These are phyloP conservation scores for Scartelaos histophorus DNA, from an alignment of 2,113 vertebrate species.

Conservation along the genomic window DNA sequence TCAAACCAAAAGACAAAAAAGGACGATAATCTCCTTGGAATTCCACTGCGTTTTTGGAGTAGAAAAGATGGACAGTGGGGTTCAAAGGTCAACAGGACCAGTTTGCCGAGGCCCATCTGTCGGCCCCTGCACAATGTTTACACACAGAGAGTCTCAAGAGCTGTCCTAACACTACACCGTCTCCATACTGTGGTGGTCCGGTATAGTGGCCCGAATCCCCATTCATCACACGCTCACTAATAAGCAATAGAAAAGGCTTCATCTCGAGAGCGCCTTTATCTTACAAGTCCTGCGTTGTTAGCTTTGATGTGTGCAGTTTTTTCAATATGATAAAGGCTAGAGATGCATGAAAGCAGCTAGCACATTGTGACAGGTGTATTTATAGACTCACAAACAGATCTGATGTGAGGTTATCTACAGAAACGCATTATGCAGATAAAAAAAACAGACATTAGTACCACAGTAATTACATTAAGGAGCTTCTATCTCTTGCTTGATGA, in stretches of 20 bases:
- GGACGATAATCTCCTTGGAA: constrained; percentile 77
- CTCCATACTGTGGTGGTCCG: constrained; percentile 60
- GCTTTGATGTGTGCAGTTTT: constrained; percentile 33
- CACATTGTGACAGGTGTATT: constrained; percentile 39
- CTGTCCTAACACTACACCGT: constrained; percentile 73
- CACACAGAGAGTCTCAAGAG: constrained; percentile 69
- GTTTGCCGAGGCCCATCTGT: constrained; percentile 80
- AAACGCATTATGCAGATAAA: constrained; percentile 19
- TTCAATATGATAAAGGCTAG: constrained; percentile 24
- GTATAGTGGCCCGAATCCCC: constrained; percentile 31
- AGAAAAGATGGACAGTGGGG: constrained; percentile 73
- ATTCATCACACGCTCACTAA: constrained; percentile 60
- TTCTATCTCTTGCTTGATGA: not conserved
- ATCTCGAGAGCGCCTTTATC: constrained; percentile 41
- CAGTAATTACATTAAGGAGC: not conserved
- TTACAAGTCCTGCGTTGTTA: constrained; percentile 20
- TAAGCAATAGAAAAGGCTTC: constrained; percentile 45
- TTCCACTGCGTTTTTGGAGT: constrained; percentile 65
- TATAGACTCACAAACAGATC: constrained; percentile 30
- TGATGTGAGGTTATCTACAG: constrained; percentile 21
- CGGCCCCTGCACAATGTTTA: constrained; percentile 71
- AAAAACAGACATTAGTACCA: constrained; percentile 34
- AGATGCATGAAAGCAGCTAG: constrained; percentile 36
- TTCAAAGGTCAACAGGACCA: constrained; percentile 75
- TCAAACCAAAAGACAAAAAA: constrained; percentile 67